Evolutionary conservation across 2,113 vertebrate genomes (phyloP).

Genomic region (western clawed frog (Xenopus tropicalis)): DNA sequence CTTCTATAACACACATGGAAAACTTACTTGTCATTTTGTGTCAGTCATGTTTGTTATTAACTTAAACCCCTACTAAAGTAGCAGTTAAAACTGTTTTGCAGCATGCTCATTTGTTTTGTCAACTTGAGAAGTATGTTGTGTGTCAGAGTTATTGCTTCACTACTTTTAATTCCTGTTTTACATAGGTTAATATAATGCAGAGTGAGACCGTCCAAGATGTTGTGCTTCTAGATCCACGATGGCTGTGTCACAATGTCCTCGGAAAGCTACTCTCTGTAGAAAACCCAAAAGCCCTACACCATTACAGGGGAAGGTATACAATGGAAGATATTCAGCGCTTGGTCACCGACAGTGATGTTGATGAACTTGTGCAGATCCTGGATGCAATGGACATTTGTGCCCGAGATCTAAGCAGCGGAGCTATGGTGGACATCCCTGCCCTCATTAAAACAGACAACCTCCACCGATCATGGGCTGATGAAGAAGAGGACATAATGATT

Average conservation of each 20-base stretch:
- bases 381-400: slow-evolving; percentile 97
- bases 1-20: too few relatives aligned
- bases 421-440: slow-evolving; percentile 94
- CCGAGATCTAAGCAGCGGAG: slow-evolving; percentile 81
- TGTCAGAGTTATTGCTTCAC: too few relatives aligned
- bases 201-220: slow-evolving; percentile 97
- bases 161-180: not conserved
- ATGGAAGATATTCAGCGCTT: slow-evolving; percentile 89
- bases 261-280: slow-evolving; percentile 88
- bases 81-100: too few relatives aligned
- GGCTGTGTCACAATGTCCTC: slow-evolving; percentile 87
- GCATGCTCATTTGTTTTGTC: too few relatives aligned
- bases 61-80: too few relatives aligned
- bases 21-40: too few relatives aligned
- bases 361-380: slow-evolving; percentile 91
- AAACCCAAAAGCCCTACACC: slow-evolving; percentile 92
- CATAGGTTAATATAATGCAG: slow-evolving; percentile 96
- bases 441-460: slow-evolving; percentile 92
- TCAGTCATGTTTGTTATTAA: too few relatives aligned
- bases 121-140: too few relatives aligned
- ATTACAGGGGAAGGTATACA: slow-evolving; percentile 94
- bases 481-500: slow-evolving; percentile 79
- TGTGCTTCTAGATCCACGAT: slow-evolving; percentile 92
- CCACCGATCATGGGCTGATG: slow-evolving; percentile 91
- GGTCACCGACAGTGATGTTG: slow-evolving; percentile 86